A percentile compares a stretch with the other conserved stretches of the same genome.
phyloP scores from a whole-genome alignment of 2,113 vertebrate genomes.

The Indicator maculatus region DNA sequence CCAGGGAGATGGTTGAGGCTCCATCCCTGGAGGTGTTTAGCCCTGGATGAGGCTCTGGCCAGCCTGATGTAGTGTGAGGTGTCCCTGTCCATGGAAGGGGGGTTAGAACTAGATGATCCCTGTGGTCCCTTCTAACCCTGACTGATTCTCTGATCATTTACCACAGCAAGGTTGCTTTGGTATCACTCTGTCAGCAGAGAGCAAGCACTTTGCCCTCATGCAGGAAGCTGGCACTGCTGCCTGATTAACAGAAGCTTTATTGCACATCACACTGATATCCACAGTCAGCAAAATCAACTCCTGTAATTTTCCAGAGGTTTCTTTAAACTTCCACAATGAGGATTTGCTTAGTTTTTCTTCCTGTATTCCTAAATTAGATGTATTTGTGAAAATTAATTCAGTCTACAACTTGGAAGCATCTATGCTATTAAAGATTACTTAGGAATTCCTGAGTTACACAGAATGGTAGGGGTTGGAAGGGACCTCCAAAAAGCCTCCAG shows the following conservation, averaged over 20 bases:
- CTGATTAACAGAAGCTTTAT: background rate
- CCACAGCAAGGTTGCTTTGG: background rate
- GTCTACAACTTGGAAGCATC: background rate
- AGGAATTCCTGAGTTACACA: background rate
- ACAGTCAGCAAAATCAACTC: background rate
- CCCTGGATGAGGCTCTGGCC: too few species aligned
- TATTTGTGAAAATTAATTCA: background rate
- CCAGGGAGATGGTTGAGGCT: too few species aligned
- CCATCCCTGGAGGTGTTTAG: too few species aligned
- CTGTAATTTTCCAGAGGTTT: background rate
- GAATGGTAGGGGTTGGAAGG: too few species aligned
- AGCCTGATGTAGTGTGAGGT: too few species aligned
- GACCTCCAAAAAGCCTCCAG: too few species aligned
- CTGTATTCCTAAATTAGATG: background rate
- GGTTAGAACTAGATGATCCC: too few species aligned
- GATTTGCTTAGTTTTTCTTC: background rate
- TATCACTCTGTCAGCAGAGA: background rate
- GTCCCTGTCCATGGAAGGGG: too few species aligned
- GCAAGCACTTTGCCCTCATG: background rate
- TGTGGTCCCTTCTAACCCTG: too few species aligned
- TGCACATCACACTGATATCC: background rate
- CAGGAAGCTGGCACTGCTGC: background rate
- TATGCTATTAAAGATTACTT: background rate
- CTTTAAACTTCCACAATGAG: background rate
- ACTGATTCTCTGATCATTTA: too few species aligned